Evolutionary conservation across 2,888 invertebrate species (phyloP), one percentile per base, ranked within the genome.

Genomic region (Conops quadrifasciatus): DNA sequence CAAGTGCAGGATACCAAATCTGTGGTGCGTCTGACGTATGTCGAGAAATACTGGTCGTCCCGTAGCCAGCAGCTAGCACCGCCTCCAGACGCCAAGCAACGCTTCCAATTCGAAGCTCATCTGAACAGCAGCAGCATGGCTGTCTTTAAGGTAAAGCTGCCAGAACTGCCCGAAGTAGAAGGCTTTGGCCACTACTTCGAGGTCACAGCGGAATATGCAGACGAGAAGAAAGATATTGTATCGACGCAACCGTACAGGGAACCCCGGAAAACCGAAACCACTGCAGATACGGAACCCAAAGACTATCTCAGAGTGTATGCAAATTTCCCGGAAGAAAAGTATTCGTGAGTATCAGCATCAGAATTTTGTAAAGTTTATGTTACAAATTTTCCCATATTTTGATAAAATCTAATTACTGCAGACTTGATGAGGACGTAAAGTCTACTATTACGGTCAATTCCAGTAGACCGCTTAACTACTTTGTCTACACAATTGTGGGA

Each of bases 401-500:
- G 19, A 3, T 3, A 19, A 43, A 49, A 65, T 64, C 45, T 0
- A 21, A 45, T 21, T 21, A 88, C 0, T 86, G 85, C 43, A 88
- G 87, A 51, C 88, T 89, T 0, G 81, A 86, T 73, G 90, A 92
- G 0, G 92, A 92, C 67, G 88, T 89, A 72, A 92, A 93, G 74
- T 88, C 95, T 67, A 89, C 91, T 74, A 89, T 94, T 28, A 88
- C 90, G 71, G 89, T 95, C 2, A 91, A 92, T 73, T 92, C 94
- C 1, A 94, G 94, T 0, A 89, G 90, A 72, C 90, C 91, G 0
- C 87, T 96, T 86, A 90, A 90, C 75, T 89, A 93, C 75, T 87
- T 95, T 64, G 91, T 90, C 75, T 95, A 94, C 81, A 88, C 91
- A 78, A 88, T 95, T 28, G 87, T 96, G 73, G 95, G 94, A 4